These are phyloP conservation scores for Pycnomerus fuliginosus DNA, from an alignment of 2,888 invertebrate genomes.

Conservation along the genomic window DNA sequence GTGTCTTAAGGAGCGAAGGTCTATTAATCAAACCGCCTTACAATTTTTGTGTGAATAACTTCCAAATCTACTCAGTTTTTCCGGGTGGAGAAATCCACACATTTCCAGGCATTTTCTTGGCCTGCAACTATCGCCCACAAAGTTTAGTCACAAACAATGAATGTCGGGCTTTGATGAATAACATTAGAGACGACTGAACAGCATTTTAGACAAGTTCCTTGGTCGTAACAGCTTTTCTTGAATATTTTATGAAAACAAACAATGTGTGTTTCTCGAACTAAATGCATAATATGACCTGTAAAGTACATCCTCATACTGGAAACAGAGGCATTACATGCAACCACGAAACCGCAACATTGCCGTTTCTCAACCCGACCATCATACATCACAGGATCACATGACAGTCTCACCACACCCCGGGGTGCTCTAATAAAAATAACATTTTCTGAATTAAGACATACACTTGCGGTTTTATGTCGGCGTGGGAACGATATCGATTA, in stretches of 20 bases:
- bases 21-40: conserved; percentile 37
- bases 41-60: conserved; percentile 1
- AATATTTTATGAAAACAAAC: conserved; percentile 19
- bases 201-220: conserved; percentile 8
- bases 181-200: too few relatives aligned
- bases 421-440: conserved; percentile 18
- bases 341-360: conserved; percentile 27
- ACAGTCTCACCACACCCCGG: conserved; percentile 22
- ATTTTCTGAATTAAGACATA: conserved; percentile 19
- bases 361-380: conserved; percentile 24
- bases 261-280: conserved; percentile 16
- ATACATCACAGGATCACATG: conserved; percentile 25
- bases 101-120: too few relatives aligned
- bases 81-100: neutral
- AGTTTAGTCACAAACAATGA: too few relatives aligned
- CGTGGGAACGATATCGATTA: too few relatives aligned
- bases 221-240: conserved; percentile 16
- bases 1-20: conserved; percentile 34
- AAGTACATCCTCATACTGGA: conserved; percentile 28
- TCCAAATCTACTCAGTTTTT: neutral
- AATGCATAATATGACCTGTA: conserved; percentile 23
- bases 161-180: too few relatives aligned
- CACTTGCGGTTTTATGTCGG: too few relatives aligned
- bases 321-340: conserved; percentile 27
- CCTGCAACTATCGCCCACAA: too few relatives aligned